These are phyloP conservation scores for Trematomus loennbergii DNA, from an alignment of 2,113 vertebrate genomes.

Conservation along the genomic window DNA sequence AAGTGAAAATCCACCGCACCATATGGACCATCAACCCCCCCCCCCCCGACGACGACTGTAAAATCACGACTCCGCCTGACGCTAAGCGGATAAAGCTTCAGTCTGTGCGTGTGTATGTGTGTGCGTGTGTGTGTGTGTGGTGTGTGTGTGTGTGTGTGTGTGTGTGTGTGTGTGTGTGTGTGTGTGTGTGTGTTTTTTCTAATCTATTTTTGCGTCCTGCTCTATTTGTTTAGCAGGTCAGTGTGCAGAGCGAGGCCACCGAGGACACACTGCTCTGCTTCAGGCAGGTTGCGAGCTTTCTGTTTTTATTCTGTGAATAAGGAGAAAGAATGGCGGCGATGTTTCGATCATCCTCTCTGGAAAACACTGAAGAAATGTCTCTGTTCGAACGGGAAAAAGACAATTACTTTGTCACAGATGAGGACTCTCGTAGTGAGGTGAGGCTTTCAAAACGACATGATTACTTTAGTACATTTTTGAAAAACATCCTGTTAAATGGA, in stretches of 20 bases:
- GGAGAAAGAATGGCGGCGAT: conserved; percentile 24
- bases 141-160: too few species aligned
- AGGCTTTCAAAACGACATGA: conserved; percentile 9
- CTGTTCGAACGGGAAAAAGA: conserved; percentile 56
- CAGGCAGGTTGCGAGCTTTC: not conserved
- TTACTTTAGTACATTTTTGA: too few species aligned
- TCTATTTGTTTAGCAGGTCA: conserved; percentile 34
- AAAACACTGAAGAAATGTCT: conserved; percentile 58
- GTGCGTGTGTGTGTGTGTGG: too few species aligned
- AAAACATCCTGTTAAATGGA: not conserved
- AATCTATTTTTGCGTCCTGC: conserved; percentile 35
- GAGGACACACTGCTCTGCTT: not conserved
- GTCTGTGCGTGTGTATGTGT: conserved; percentile 4
- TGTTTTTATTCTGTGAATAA: not conserved
- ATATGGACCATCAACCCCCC: conserved; percentile 66
- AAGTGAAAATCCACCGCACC: conserved; percentile 59
- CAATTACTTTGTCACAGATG: conserved; percentile 32
- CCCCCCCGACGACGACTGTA: not conserved
- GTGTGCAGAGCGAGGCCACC: conserved; percentile 19
- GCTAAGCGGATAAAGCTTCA: conserved; percentile 69
- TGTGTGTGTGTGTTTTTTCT: not conserved
- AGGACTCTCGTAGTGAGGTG: conserved; percentile 67
- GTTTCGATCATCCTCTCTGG: conserved; percentile 49
- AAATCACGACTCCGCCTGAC: conserved; percentile 33
- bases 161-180: too few species aligned